These are phyloP conservation scores for Sylvietta virens DNA, from an alignment of 2,113 vertebrate genomes.

Conservation along the genomic window DNA sequence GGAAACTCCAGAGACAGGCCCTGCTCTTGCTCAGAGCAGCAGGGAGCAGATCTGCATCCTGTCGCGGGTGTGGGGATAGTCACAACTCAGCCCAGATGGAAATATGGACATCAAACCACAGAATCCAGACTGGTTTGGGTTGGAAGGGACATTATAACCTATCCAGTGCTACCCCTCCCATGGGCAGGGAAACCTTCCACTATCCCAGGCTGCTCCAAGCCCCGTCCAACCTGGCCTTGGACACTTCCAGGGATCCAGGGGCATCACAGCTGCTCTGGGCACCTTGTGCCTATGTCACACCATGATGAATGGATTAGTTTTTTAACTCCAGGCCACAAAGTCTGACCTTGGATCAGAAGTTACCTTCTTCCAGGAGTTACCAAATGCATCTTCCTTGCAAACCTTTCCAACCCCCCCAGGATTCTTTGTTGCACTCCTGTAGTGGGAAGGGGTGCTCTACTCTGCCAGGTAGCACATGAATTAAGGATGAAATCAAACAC, in stretches of 20 bases:
- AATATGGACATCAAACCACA: not conserved
- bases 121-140: not conserved
- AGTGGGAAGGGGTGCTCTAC: not conserved
- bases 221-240: accelerated
- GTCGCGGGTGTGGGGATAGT: too few species aligned
- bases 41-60: not conserved
- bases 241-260: not conserved
- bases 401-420: not conserved
- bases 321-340: not conserved
- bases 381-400: not conserved
- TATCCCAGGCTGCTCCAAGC: not conserved
- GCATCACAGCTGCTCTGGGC: not conserved
- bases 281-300: not conserved
- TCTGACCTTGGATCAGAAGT: not conserved
- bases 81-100: not conserved
- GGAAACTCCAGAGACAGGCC: not conserved
- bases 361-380: not conserved
- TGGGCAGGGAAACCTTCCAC: not conserved
- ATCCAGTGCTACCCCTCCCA: not conserved
- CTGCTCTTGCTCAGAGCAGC: not conserved
- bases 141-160: not conserved
- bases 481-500: not conserved
- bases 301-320: accelerated
- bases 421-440: not conserved
- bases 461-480: not conserved